phyloP scores from a whole-genome alignment of 2,113 vertebrate species.

The Ptilonorhynchus violaceus region DNA sequence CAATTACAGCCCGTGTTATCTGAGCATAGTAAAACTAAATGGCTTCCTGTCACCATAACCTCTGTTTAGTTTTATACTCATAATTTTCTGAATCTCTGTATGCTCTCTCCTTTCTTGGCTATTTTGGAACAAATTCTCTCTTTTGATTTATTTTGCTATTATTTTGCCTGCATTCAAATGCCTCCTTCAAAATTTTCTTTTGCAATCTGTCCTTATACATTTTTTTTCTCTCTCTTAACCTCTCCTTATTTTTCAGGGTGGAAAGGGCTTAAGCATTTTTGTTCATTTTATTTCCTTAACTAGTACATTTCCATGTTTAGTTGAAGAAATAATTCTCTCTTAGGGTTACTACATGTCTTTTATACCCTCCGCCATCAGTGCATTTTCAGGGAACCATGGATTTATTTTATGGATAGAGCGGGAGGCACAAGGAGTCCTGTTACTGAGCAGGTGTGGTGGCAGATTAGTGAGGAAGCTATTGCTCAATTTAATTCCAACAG shows the following conservation, averaged over 20 bases:
- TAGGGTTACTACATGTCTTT: not conserved
- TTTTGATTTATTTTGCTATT: not conserved
- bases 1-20: not conserved
- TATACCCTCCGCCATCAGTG: not conserved
- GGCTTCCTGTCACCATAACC: not conserved
- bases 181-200: not conserved
- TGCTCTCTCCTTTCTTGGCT: not conserved
- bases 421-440: not conserved
- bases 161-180: not conserved
- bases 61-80: not conserved
- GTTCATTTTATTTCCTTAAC: not conserved
- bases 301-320: not conserved
- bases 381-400: not conserved
- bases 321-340: not conserved
- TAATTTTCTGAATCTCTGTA: not conserved
- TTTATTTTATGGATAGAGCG: not conserved
- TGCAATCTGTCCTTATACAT: not conserved
- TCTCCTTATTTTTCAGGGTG: not conserved
- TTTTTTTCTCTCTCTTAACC: not conserved
- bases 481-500: not conserved
- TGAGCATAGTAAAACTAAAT: slow-evolving; percentile 1
- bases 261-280: not conserved
- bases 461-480: not conserved
- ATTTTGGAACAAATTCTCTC: not conserved
- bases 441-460: not conserved